phyloP scores from a whole-genome alignment of 2,113 vertebrate genomes.

The Lepidothrix coronata region DNA sequence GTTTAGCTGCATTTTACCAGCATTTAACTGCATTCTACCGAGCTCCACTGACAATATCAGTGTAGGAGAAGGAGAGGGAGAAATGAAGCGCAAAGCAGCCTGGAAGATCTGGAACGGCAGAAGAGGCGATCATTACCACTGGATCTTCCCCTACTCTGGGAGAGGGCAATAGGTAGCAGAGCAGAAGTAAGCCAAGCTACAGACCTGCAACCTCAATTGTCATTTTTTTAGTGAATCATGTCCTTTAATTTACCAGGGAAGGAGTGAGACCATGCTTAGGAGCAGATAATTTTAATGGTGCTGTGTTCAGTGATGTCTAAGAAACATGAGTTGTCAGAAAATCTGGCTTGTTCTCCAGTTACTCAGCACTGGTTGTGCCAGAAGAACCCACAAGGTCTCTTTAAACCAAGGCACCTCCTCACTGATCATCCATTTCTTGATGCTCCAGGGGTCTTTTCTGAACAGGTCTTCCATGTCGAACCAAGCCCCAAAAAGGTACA shows the following conservation, averaged over 20 bases:
- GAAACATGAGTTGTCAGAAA: neutral
- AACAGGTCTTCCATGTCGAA: neutral
- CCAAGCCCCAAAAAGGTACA: neutral
- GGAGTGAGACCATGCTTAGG: neutral
- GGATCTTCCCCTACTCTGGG: neutral
- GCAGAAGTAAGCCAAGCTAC: neutral
- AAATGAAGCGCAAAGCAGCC: neutral
- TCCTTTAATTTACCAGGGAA: neutral
- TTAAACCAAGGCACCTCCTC: neutral
- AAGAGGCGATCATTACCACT: neutral
- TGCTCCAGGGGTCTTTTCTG: neutral
- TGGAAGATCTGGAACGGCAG: neutral
- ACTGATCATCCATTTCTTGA: neutral
- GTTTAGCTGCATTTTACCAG: neutral
- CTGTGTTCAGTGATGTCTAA: neutral
- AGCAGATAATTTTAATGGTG: neutral
- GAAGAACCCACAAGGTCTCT: neutral
- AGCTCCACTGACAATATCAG: neutral
- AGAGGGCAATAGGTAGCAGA: neutral
- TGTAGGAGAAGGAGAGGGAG: neutral
- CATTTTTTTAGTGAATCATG: neutral
- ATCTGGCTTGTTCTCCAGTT: neutral
- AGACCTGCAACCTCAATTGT: neutral
- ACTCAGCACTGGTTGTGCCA: neutral
- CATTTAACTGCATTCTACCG: neutral